Conservation (phyloP, 30 jellyfish, hydroid and myxozoan species). For the Sanderia malayensis region DNA sequence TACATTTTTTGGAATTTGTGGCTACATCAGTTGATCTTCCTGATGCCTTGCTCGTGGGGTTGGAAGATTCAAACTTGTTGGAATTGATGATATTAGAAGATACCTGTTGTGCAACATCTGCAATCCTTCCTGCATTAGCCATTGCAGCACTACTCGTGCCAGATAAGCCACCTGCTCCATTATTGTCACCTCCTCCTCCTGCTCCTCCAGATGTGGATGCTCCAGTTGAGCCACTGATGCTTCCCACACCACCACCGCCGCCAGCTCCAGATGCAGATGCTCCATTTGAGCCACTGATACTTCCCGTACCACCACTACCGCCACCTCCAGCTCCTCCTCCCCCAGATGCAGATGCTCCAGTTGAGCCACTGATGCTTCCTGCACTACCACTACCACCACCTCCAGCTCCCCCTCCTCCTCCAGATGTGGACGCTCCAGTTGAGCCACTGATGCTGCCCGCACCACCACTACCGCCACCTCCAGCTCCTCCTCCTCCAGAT, state of each 20-base stretch:
- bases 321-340: conserved; percentile 30
- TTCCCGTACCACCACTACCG: too few relatives aligned
- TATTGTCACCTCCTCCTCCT: conserved; percentile 52
- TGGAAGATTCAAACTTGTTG: conserved; percentile 18
- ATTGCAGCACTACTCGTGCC: conserved; percentile 58
- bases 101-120: conserved; percentile 59
- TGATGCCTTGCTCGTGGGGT: conserved; percentile 1
- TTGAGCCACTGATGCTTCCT: conserved; percentile 24
- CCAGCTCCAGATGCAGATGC: neutral
- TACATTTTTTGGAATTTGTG: conserved; percentile 57
- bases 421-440: conserved; percentile 37
- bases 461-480: conserved; percentile 46
- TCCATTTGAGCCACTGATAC: conserved; percentile 56
- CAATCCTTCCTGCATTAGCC: conserved; percentile 53
- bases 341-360: conserved; percentile 11
- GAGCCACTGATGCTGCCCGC: conserved; percentile 27
- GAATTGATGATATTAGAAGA: conserved; percentile 43
- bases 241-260: too few relatives aligned
- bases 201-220: conserved; percentile 9
- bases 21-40: conserved; percentile 15
- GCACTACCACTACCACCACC: conserved; percentile 51
- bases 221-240: conserved; percentile 56
- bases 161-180: conserved; percentile 62
- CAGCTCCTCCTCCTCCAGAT: conserved; percentile 37
- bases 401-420: conserved; percentile 60